Percentiles rank a stretch among this genome's conserved stretches.
phyloP scores from a whole-genome alignment of 2,888 invertebrate genomes.

The Nowickia ferox region DNA sequence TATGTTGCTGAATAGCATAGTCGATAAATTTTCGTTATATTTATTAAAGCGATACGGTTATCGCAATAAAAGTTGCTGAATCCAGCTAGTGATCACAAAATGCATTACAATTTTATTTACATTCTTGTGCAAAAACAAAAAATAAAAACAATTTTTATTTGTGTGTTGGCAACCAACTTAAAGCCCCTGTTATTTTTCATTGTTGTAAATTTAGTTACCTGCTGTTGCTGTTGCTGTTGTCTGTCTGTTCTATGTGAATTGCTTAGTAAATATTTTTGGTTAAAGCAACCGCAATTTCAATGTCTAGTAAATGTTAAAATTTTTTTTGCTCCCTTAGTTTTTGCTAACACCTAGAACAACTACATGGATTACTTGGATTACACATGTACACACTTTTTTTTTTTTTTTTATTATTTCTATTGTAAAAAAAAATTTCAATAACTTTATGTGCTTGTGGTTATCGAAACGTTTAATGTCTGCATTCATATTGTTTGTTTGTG shows the following conservation, averaged over 20 bases:
- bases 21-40: too few relatives aligned
- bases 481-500: constrained; percentile 25
- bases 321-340: not conserved
- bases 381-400: not conserved
- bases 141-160: too few relatives aligned
- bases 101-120: too few relatives aligned
- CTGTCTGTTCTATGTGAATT: not conserved
- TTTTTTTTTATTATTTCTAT: not conserved
- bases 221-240: constrained; percentile 16
- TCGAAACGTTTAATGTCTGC: constrained; percentile 24
- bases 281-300: constrained; percentile 54
- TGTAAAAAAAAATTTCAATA: constrained; percentile 46
- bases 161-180: not conserved
- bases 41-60: too few relatives aligned
- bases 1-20: too few relatives aligned
- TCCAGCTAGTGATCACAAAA: too few relatives aligned
- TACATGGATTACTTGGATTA: not conserved
- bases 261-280: constrained; percentile 54
- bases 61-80: too few relatives aligned
- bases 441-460: constrained; percentile 59
- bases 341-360: not conserved
- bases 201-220: not conserved
- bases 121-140: too few relatives aligned
- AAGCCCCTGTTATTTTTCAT: constrained; percentile 5
- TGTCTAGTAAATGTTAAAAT: constrained; percentile 28